Percentiles rank a stretch among this genome's conserved stretches.
phyloP scores from a whole-genome alignment of 2,797 vertebrate species.

The Silurus aristotelis region DNA sequence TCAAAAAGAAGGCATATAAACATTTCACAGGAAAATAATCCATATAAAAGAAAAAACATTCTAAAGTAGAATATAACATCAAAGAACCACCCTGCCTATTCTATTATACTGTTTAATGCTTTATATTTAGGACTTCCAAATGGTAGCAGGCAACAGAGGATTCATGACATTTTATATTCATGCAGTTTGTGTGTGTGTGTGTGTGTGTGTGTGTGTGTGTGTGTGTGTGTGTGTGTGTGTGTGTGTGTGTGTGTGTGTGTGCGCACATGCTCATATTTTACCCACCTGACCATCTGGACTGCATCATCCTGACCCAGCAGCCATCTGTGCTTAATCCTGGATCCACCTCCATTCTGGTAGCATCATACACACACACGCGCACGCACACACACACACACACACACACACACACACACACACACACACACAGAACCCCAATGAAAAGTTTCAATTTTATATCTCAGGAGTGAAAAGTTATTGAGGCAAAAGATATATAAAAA shows the following conservation, averaged over 20 bases:
- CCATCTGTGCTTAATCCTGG: conserved; percentile 57
- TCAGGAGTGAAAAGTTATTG: conserved; percentile 35
- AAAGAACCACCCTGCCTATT: conserved; percentile 23
- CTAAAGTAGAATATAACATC: conserved; percentile 31
- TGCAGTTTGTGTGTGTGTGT: conserved; percentile 29
- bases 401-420: too few species aligned
- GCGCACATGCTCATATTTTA: conserved; percentile 16
- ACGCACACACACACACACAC: neutral
- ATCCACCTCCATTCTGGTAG: conserved; percentile 44
- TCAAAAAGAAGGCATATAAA: conserved; percentile 3
- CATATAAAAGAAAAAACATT: conserved; percentile 5
- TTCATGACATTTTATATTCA: conserved; percentile 19
- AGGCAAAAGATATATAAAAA: conserved; percentile 35
- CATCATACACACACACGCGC: conserved; percentile 27
- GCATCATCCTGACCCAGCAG: conserved; percentile 54
- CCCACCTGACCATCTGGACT: conserved; percentile 61
- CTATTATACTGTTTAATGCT: conserved; percentile 40
- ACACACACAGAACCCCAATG: neutral
- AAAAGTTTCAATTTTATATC: conserved; percentile 51
- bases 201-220: neutral
- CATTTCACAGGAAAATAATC: neutral
- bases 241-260: neutral
- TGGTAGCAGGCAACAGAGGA: neutral
- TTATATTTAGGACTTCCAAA: conserved; percentile 33
- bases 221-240: neutral